A percentile compares a stretch with the other conserved stretches of the same genome.
Evolutionary conservation across 2,888 invertebrate genomes (phyloP).

Genomic region (Laothoe populi): DNA sequence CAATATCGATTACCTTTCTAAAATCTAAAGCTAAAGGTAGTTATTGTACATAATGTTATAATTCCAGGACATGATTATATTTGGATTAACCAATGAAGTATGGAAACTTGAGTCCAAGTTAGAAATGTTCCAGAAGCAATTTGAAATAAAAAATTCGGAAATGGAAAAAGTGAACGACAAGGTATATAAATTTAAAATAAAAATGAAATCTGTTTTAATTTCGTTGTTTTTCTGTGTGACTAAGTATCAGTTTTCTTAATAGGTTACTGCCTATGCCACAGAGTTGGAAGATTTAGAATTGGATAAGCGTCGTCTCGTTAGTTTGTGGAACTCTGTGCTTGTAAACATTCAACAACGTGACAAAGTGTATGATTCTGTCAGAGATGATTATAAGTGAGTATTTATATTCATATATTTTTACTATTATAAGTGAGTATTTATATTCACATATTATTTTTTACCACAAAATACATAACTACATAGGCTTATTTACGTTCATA

Average conservation of each 20-base stretch:
- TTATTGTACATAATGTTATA: not conserved
- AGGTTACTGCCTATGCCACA: constrained; percentile 88
- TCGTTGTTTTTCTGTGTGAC: not conserved
- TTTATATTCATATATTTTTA: not conserved
- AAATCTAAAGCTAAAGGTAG: not conserved
- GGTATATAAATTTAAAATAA: constrained; percentile 45
- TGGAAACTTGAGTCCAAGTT: constrained; percentile 88
- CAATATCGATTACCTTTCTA: constrained; percentile 16
- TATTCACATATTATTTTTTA: not conserved
- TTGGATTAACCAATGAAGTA: constrained; percentile 88
- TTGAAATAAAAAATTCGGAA: constrained; percentile 87
- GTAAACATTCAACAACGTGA: constrained; percentile 89
- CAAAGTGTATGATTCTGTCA: constrained; percentile 86
- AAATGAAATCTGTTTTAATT: not conserved
- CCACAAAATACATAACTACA: too few relatives aligned
- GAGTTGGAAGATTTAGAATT: constrained; percentile 89
- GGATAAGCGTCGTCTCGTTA: constrained; percentile 88
- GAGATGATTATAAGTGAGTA: constrained; percentile 79
- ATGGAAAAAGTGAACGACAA: constrained; percentile 81
- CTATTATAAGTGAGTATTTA: constrained; percentile 59
- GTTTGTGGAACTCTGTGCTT: constrained; percentile 91
- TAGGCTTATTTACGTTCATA: not conserved
- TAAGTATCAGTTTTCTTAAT: constrained; percentile 32
- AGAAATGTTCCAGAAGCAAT: constrained; percentile 86
- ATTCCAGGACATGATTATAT: constrained; percentile 87